Percentiles rank a stretch among this genome's conserved stretches.
phyloP scores from a whole-genome alignment of 2,888 invertebrate genomes.

The Punctoribates punctum region DNA sequence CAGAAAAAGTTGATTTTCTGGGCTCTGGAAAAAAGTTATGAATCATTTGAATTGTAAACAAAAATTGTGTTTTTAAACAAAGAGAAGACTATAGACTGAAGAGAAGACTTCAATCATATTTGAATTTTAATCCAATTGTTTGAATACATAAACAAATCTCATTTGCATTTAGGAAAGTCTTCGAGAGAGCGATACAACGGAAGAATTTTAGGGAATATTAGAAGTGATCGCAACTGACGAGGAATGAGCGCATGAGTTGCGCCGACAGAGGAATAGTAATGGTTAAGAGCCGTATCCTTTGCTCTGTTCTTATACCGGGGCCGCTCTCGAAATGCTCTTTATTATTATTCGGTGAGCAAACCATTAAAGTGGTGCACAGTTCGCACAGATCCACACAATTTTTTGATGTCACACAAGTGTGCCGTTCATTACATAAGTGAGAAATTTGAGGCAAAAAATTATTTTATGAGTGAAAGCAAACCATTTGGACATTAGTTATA shows the following conservation, averaged over 20 bases:
- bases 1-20: too few species aligned
- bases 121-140: too few species aligned
- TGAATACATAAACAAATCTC: too few species aligned
- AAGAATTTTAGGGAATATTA: background rate
- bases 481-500: background rate
- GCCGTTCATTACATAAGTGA: background rate
- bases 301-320: background rate
- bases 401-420: background rate
- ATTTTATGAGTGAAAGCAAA: too few species aligned
- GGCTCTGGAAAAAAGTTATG: too few species aligned
- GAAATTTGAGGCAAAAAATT: background rate
- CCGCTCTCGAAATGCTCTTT: background rate
- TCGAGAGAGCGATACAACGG: background rate
- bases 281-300: background rate
- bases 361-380: conserved; percentile 1
- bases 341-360: conserved; percentile 14
- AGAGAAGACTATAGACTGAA: too few species aligned
- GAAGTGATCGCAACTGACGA: background rate
- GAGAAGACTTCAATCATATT: too few species aligned
- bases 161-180: too few species aligned
- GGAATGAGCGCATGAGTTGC: background rate
- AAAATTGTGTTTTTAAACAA: too few species aligned
- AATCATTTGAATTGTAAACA: too few species aligned
- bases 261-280: background rate
- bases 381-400: background rate